Evolutionary conservation across 2,888 invertebrate genomes (phyloP).

Genomic region (Brenthis hecate): DNA sequence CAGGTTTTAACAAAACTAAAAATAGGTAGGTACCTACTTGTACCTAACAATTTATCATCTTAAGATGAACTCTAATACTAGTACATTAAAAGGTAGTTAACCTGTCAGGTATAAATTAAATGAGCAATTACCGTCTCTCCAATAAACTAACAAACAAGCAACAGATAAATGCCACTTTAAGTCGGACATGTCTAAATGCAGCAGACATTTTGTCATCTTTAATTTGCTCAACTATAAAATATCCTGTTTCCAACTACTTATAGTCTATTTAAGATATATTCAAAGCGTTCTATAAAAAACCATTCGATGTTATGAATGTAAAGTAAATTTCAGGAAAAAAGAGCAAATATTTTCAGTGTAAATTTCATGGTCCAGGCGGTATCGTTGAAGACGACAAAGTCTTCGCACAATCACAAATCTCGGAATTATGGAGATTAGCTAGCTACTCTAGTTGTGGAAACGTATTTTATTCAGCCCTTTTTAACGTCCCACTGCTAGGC

Average conservation of each 20-base stretch:
- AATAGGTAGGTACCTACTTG: background rate
- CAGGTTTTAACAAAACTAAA: background rate
- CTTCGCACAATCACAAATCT: too few species aligned
- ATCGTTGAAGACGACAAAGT: too few species aligned
- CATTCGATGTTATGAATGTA: background rate
- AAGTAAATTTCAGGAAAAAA: too few species aligned
- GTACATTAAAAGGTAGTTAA: constrained; percentile 28
- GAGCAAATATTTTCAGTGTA: too few species aligned
- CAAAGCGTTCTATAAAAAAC: background rate
- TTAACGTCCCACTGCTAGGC: too few species aligned
- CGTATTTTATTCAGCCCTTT: too few species aligned
- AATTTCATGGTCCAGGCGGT: too few species aligned
- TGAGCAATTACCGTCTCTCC: constrained; percentile 19
- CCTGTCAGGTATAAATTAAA: constrained; percentile 32
- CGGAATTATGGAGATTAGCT: too few species aligned
- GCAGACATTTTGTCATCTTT: constrained; percentile 4
- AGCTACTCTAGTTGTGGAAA: too few species aligned
- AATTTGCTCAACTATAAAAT: constrained; percentile 19
- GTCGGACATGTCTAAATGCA: constrained; percentile 26
- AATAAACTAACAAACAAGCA: constrained; percentile 7
- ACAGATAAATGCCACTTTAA: constrained; percentile 25
- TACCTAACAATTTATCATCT: too few species aligned
- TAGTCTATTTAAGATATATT: constrained; percentile 13
- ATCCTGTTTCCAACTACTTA: constrained; percentile 18
- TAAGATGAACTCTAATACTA: background rate